A percentile compares a stretch with the other conserved stretches of the same genome.
phyloP scores from a whole-genome alignment of 2,113 vertebrate species.

The Rafetus swinhoei region DNA sequence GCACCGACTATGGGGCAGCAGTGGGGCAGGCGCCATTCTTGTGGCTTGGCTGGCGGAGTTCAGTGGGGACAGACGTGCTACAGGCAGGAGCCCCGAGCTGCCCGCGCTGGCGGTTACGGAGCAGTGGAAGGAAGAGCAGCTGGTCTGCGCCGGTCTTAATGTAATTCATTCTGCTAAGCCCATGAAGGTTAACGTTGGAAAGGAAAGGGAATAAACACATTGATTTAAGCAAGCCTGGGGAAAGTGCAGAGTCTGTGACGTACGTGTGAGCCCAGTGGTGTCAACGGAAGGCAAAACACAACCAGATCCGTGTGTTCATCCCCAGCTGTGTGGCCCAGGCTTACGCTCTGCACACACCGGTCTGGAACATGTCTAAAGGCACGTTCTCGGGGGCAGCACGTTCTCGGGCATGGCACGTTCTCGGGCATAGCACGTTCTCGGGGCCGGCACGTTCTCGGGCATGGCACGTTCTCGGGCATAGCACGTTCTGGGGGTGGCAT shows the following conservation, averaged over 20 bases:
- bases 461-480: too few species aligned
- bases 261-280: not conserved
- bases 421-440: rapidly evolving
- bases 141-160: not conserved
- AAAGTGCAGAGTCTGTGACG: not conserved
- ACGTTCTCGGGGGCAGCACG: rapidly evolving
- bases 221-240: not conserved
- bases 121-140: not conserved
- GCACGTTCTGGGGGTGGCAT: too few species aligned
- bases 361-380: not conserved
- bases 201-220: not conserved
- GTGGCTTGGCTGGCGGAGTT: too few species aligned
- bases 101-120: not conserved
- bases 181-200: rapidly evolving
- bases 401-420: too few species aligned
- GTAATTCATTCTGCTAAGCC: not conserved
- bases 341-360: not conserved
- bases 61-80: not conserved
- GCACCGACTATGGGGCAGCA: too few species aligned
- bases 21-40: too few species aligned
- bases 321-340: not conserved
- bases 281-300: not conserved
- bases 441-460: too few species aligned
- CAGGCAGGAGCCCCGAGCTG: not conserved
- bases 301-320: too few species aligned